Base-by-base conservation (phyloP, 2,797 vertebrate species). In the Chaetodon trifasciatus region DNA sequence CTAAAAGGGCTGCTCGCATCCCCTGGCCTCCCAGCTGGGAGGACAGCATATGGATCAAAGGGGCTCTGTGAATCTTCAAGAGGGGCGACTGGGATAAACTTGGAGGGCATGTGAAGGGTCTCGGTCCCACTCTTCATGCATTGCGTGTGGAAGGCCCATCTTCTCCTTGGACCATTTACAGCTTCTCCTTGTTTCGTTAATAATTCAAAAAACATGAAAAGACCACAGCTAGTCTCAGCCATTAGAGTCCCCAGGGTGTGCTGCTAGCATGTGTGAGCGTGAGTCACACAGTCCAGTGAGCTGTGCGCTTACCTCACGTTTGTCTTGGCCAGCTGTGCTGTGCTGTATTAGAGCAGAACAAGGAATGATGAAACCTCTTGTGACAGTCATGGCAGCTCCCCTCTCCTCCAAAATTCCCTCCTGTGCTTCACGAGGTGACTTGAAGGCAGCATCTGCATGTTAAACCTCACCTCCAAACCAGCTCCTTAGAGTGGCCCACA, bases 21-120 rank as follows among this genome's bases (percentile, higher is more conserved):
- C 85, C 84, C 60, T 46, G 79, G 82, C 85, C 86, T 86, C 86
- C 83, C 86, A 90, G 89, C 85, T 82, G 91, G 88, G 86, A 88
- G 88, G 79, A 86, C 71, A 76, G 77, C 68, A 40, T 44, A 24
- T 21, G 53, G 89, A 90, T 94, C 88, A 92, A 94, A 92, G 88
- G 67, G 84, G 76, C 72, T 88, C 81, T 84, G 60, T 82, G 90
- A 82, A 86, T 89, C 86, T 88, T 87, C 73, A 77, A 83, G 81
- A 87, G 80, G 84, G 82, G 42, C 46, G n/a, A 84, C 72, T 10
- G 58, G 86, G 80, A 90, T 74, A 32, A 77, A 81, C 66, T 57
- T 23, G 76, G 69, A 76, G 83, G 78, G 84, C 86, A 81, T 88
- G 88, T 74, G 79, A 89, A 85, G 83, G 80, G 85, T 81, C 81